Percentiles rank a stretch among this genome's conserved stretches.
Evolutionary conservation across 1,140 invertebrate species (phyloP).

Genomic region (Tetramorium alpestre): DNA sequence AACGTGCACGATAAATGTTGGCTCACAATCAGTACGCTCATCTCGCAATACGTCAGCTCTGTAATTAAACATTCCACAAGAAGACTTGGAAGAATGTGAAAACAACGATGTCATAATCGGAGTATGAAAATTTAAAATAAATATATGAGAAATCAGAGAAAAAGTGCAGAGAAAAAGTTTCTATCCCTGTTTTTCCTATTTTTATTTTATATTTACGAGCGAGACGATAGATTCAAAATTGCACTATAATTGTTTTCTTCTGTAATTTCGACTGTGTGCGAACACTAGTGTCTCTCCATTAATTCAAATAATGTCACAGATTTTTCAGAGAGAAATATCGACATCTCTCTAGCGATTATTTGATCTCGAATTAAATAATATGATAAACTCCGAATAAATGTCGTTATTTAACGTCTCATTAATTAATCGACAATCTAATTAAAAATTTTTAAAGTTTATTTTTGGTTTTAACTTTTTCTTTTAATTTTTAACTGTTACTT

Average conservation of each 20-base stretch:
- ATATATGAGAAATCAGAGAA: background rate
- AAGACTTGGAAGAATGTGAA: background rate
- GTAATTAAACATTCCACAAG: background rate
- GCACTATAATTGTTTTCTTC: background rate
- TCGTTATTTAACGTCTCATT: background rate
- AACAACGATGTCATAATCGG: background rate
- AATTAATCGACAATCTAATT: background rate
- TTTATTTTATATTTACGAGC: background rate
- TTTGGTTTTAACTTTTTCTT: background rate
- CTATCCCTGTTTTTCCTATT: background rate
- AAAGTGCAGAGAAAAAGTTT: background rate
- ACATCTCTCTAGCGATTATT: no score
- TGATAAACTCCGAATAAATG: background rate
- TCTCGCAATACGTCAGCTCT: background rate
- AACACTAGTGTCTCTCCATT: background rate
- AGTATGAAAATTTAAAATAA: background rate
- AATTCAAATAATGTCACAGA: background rate
- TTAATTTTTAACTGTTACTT: background rate
- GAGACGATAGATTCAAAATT: background rate
- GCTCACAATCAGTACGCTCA: background rate
- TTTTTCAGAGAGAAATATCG: background rate
- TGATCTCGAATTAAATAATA: background rate
- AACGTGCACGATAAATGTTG: constrained; percentile 1
- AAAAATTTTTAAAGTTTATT: no score
- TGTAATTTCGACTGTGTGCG: background rate